A percentile compares a stretch with the other conserved stretches of the same genome.
phyloP scores from a whole-genome alignment of 2,888 invertebrate genomes.

The Xestia sexstrigata region DNA sequence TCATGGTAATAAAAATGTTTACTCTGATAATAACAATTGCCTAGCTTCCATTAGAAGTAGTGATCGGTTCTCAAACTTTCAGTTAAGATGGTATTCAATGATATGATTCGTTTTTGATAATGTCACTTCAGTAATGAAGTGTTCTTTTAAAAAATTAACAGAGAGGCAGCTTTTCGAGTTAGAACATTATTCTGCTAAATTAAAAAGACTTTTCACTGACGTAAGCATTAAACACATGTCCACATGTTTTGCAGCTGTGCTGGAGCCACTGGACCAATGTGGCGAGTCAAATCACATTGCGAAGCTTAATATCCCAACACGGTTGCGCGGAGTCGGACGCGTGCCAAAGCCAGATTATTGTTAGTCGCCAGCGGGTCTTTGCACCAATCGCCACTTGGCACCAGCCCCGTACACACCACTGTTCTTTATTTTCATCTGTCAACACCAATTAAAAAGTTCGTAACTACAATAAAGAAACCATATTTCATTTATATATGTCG shows the following conservation, averaged over 20 bases:
- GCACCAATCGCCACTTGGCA: constrained; percentile 70
- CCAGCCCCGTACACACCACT: constrained; percentile 47
- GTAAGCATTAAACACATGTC: constrained; percentile 8
- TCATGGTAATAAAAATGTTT: not conserved
- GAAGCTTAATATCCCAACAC: constrained; percentile 59
- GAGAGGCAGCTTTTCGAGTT: not conserved
- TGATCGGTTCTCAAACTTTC: not conserved
- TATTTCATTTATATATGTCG: constrained; percentile 8
- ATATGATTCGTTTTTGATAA: not conserved
- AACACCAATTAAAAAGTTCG: constrained; percentile 57
- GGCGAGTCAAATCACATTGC: constrained; percentile 53
- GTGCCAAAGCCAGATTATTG: constrained; percentile 74
- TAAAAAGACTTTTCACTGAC: not conserved
- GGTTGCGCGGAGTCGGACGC: constrained; percentile 58
- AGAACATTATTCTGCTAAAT: not conserved
- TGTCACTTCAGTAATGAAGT: not conserved
- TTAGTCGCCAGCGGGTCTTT: constrained; percentile 67
- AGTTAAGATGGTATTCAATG: not conserved
- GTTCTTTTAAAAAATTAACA: not conserved
- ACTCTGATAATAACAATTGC: not conserved
- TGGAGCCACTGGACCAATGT: constrained; percentile 40
- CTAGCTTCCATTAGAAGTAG: not conserved
- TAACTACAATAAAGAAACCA: constrained; percentile 34
- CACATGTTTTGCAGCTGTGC: constrained; percentile 41
- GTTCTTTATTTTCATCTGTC: constrained; percentile 66